Percentiles rank a stretch among this genome's conserved stretches.
These are phyloP conservation scores for Emmelina monodactyla DNA, from an alignment of 2,888 invertebrate species.

Conservation along the genomic window DNA sequence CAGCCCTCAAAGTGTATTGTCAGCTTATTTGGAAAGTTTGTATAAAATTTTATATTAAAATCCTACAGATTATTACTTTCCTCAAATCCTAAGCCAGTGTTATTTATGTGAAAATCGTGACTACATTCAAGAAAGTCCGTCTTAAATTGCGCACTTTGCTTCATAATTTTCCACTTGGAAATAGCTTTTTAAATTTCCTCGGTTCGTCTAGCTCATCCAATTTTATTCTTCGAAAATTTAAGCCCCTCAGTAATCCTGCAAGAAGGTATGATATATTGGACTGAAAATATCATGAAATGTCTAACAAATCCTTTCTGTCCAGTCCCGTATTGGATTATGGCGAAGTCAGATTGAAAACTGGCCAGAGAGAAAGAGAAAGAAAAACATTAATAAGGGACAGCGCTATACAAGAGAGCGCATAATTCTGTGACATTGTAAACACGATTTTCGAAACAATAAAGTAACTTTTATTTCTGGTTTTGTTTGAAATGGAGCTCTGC, in stretches of 20 bases:
- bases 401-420: slow-evolving; percentile 11
- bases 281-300: slow-evolving; percentile 31
- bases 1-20: no score
- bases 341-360: slow-evolving; percentile 42
- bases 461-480: slow-evolving; percentile 17
- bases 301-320: slow-evolving; percentile 41
- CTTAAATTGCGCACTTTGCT: neutral
- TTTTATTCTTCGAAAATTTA: slow-evolving; percentile 18
- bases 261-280: slow-evolving; percentile 34
- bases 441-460: slow-evolving; percentile 30
- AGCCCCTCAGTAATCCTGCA: slow-evolving; percentile 33
- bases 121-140: neutral
- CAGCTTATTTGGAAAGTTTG: no score
- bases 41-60: no score
- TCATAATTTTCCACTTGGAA: slow-evolving; percentile 8
- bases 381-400: slow-evolving; percentile 15
- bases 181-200: neutral
- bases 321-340: slow-evolving; percentile 47
- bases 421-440: slow-evolving; percentile 41
- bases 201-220: neutral
- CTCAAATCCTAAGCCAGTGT: no score
- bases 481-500: slow-evolving; percentile 17
- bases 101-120: neutral
- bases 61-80: no score
- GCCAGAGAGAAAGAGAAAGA: slow-evolving; percentile 24